These are phyloP conservation scores for Trogon surrucura DNA, from an alignment of 2,113 vertebrate species.

Conservation along the genomic window DNA sequence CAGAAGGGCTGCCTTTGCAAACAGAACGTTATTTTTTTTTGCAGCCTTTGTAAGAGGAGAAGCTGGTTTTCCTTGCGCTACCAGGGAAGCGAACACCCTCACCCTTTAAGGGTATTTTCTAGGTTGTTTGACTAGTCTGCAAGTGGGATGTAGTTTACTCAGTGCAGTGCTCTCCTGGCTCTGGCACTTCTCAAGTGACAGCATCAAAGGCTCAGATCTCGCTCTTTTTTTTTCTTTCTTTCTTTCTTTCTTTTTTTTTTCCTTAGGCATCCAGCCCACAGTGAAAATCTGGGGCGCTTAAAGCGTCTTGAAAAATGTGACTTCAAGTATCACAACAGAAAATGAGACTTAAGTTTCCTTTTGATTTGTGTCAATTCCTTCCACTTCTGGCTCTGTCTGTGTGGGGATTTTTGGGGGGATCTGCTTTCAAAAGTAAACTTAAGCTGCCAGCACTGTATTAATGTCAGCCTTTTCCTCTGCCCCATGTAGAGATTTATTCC, in stretches of 20 bases:
- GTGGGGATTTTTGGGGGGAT: background rate
- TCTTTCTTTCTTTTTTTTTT: background rate
- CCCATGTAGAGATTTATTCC: slow-evolving; percentile 32
- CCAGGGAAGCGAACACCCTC: background rate
- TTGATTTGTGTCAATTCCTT: slow-evolving; percentile 48
- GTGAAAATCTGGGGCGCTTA: background rate
- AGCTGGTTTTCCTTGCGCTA: background rate
- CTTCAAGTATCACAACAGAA: slow-evolving; percentile 1
- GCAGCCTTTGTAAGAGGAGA: background rate
- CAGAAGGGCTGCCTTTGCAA: background rate
- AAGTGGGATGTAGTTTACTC: slow-evolving; percentile 26
- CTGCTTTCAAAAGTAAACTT: slow-evolving; percentile 49
- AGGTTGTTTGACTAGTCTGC: slow-evolving; percentile 14
- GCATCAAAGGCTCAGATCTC: background rate
- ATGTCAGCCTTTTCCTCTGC: slow-evolving; percentile 54
- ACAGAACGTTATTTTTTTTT: background rate
- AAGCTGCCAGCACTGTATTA: slow-evolving; percentile 1
- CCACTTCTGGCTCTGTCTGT: background rate
- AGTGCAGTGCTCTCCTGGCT: slow-evolving; percentile 10
- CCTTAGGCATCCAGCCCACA: background rate
- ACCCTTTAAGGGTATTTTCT: background rate
- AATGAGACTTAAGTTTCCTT: background rate
- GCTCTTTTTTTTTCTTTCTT: background rate
- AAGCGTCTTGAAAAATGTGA: slow-evolving; percentile 8
- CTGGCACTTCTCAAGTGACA: slow-evolving; percentile 47